Conservation (phyloP, 2,797 vertebrate genomes). For the Amblyopsis hoosieri region DNA sequence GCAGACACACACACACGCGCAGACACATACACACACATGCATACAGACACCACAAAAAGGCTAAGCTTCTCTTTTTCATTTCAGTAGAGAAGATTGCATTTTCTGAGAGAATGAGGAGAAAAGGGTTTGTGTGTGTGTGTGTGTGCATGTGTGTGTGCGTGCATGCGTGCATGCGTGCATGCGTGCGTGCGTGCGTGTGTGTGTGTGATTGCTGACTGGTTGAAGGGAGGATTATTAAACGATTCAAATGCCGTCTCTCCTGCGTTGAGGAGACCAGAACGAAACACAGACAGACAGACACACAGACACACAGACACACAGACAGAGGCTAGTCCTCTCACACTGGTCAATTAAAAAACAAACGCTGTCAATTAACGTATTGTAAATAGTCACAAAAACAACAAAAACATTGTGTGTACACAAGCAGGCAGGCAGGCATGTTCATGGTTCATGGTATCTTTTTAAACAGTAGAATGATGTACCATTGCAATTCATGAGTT, state of each 20-base stretch:
- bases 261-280: slow-evolving; percentile 43
- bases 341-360: slow-evolving; percentile 65
- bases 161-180: slow-evolving; percentile 9
- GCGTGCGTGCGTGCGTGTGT: slow-evolving; percentile 4
- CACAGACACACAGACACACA: slow-evolving; percentile 28
- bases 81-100: slow-evolving; percentile 74
- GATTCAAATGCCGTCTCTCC: slow-evolving; percentile 67
- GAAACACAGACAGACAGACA: slow-evolving; percentile 20
- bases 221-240: slow-evolving; percentile 71
- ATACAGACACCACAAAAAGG: slow-evolving; percentile 41
- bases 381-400: too few relatives aligned
- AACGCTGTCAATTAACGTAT: too few relatives aligned
- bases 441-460: too few relatives aligned
- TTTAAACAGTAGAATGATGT: too few relatives aligned
- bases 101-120: slow-evolving; percentile 41
- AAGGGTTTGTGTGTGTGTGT: slow-evolving; percentile 17
- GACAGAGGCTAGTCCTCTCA: slow-evolving; percentile 36
- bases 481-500: too few relatives aligned
- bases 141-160: slow-evolving; percentile 4
- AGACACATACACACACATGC: slow-evolving; percentile 24
- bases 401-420: too few relatives aligned
- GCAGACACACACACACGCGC: slow-evolving; percentile 11
- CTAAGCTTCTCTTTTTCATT: slow-evolving; percentile 73
- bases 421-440: too few relatives aligned
- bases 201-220: slow-evolving; percentile 56